Evolutionary conservation across 2,113 vertebrate genomes (phyloP).

Genomic region (Elephas maximus): DNA sequence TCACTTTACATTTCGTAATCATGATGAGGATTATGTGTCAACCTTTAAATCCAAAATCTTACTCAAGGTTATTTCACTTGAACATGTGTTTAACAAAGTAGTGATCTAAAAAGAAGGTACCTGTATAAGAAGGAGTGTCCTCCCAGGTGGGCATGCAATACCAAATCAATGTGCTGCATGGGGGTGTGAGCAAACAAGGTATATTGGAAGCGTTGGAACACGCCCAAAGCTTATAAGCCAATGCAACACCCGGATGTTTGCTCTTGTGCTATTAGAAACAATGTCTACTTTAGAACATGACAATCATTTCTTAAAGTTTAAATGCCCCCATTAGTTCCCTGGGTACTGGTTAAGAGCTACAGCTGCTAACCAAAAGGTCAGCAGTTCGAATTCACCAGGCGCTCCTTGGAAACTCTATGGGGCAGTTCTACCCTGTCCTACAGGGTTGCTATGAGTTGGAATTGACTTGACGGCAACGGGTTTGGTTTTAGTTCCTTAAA

Average conservation of each 20-base stretch:
- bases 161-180: background rate
- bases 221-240: background rate
- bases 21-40: background rate
- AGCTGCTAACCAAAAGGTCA: no score
- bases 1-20: background rate
- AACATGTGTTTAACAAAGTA: constrained; percentile 15
- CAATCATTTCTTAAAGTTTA: background rate
- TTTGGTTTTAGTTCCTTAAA: background rate
- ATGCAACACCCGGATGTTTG: background rate
- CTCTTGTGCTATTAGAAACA: background rate
- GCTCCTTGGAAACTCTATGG: no score
- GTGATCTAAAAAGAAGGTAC: background rate
- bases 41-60: constrained; percentile 12
- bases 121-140: background rate
- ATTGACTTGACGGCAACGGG: no score
- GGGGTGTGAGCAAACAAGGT: background rate
- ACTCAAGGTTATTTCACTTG: constrained; percentile 5
- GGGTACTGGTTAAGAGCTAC: no score
- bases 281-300: background rate
- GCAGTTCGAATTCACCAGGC: no score
- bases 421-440: no score
- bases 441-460: no score
- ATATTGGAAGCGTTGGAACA: background rate
- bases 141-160: background rate
- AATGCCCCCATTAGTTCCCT: background rate